phyloP scores from a whole-genome alignment of 2,113 vertebrate genomes.

The Chlorodrepanis virens region DNA sequence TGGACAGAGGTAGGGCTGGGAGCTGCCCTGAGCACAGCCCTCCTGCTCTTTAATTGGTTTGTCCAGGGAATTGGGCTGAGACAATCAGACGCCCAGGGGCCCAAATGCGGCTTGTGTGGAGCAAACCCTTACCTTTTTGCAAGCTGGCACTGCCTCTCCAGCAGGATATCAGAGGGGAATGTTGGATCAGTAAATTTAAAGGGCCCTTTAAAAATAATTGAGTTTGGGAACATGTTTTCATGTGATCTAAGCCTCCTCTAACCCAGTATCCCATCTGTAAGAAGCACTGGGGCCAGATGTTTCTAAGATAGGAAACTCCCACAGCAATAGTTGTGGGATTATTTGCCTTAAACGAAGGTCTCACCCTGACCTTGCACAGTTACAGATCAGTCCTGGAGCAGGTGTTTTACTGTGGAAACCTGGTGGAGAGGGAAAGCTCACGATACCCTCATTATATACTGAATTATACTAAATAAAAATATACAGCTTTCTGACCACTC shows the following conservation, averaged over 20 bases:
- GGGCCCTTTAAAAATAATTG: neutral
- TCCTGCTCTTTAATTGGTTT: neutral
- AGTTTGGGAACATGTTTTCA: neutral
- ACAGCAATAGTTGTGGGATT: neutral
- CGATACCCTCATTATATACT: neutral
- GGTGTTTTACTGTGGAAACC: neutral
- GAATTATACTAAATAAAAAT: neutral
- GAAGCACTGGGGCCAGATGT: neutral
- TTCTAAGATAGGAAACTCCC: neutral
- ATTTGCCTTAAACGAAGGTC: neutral
- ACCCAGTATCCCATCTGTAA: neutral
- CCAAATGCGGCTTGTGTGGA: neutral
- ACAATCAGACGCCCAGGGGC: neutral
- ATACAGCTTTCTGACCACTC: neutral
- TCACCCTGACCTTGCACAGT: neutral
- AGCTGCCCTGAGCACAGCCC: neutral
- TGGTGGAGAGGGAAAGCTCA: neutral
- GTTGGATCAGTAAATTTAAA: neutral
- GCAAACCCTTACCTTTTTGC: neutral
- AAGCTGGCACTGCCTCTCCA: neutral
- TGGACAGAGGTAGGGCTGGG: neutral
- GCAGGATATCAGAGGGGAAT: neutral
- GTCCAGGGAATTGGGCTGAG: neutral
- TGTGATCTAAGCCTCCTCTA: neutral
- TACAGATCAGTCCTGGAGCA: neutral